Evolutionary conservation across 2,113 vertebrate genomes (phyloP).

Genomic region (Paratilapia polleni): DNA sequence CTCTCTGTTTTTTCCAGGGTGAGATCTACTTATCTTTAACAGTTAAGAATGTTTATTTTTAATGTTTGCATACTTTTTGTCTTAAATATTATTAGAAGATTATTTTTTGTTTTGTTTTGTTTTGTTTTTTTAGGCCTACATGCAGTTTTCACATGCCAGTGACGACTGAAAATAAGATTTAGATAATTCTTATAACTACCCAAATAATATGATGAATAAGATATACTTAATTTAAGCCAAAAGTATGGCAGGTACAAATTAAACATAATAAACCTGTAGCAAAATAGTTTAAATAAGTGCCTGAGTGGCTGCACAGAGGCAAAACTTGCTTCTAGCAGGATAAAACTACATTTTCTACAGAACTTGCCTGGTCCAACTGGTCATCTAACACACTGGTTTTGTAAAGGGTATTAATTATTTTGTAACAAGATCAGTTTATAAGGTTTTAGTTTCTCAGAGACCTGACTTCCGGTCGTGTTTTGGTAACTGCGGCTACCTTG

Average conservation of each 20-base stretch:
- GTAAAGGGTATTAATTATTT: neutral
- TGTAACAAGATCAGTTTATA: neutral
- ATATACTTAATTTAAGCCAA: neutral
- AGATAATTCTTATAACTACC: neutral
- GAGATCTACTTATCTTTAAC: neutral
- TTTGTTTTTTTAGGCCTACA: too few species aligned
- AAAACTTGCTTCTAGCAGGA: too few species aligned
- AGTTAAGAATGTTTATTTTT: neutral
- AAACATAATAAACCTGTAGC: neutral
- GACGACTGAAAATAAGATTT: too few species aligned
- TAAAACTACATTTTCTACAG: neutral
- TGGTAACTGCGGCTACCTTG: neutral
- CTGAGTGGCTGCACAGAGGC: too few species aligned
- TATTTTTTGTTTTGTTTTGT: too few species aligned
- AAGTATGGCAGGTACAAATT: neutral
- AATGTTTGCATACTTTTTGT: neutral
- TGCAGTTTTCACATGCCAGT: too few species aligned
- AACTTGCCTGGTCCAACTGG: neutral
- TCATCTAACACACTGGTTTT: neutral
- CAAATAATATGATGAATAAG: neutral
- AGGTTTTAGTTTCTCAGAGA: neutral
- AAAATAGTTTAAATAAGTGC: neutral
- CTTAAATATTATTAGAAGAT: neutral
- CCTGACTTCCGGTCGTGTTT: constrained; percentile 15
- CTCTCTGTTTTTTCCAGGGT: too few species aligned